These are phyloP conservation scores for Vanacampus margaritifer DNA, from an alignment of 2,113 vertebrate genomes.

Conservation along the genomic window DNA sequence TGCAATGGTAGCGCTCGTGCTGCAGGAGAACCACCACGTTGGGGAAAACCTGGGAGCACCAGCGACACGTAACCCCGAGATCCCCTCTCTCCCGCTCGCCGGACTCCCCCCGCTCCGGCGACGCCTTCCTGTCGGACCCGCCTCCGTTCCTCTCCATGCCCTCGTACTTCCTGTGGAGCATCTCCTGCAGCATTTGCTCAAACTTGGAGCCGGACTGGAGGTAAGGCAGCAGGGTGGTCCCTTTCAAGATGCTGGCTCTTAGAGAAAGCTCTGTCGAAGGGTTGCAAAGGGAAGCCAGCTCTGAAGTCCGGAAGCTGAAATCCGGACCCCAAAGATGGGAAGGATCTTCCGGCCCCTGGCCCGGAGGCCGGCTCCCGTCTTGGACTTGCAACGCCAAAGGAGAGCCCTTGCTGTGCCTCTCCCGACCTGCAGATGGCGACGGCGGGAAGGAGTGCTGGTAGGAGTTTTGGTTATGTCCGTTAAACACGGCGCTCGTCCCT, in stretches of 20 bases:
- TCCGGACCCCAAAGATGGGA: slow-evolving; percentile 43
- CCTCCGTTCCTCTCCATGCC: slow-evolving; percentile 32
- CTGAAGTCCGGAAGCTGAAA: slow-evolving; percentile 33
- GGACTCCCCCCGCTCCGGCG: slow-evolving; percentile 22
- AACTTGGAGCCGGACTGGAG: slow-evolving; percentile 68
- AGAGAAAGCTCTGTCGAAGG: slow-evolving; percentile 51
- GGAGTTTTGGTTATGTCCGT: slow-evolving; percentile 57
- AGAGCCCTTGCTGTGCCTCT: slow-evolving; percentile 55
- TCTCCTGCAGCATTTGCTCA: slow-evolving; percentile 72
- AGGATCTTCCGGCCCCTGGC: slow-evolving; percentile 35
- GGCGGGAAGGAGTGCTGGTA: slow-evolving; percentile 60
- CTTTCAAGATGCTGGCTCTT: slow-evolving; percentile 58
- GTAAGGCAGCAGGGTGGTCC: slow-evolving; percentile 62
- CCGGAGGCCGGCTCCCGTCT: slow-evolving; percentile 22
- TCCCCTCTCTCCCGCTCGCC: slow-evolving; percentile 32
- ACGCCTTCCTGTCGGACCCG: slow-evolving; percentile 32
- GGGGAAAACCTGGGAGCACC: slow-evolving; percentile 72
- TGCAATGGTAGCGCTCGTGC: slow-evolving; percentile 73
- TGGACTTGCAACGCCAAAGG: slow-evolving; percentile 39
- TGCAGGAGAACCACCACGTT: slow-evolving; percentile 66
- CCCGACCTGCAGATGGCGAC: slow-evolving; percentile 59
- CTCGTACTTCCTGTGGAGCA: slow-evolving; percentile 60
- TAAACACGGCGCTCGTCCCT: slow-evolving; percentile 41
- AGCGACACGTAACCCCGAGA: slow-evolving; percentile 56
- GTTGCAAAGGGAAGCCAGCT: slow-evolving; percentile 61